Evolutionary conservation across 2,888 invertebrate species (phyloP), one percentile per base, ranked within the genome.

Genomic region (Epistrophe eligans): DNA sequence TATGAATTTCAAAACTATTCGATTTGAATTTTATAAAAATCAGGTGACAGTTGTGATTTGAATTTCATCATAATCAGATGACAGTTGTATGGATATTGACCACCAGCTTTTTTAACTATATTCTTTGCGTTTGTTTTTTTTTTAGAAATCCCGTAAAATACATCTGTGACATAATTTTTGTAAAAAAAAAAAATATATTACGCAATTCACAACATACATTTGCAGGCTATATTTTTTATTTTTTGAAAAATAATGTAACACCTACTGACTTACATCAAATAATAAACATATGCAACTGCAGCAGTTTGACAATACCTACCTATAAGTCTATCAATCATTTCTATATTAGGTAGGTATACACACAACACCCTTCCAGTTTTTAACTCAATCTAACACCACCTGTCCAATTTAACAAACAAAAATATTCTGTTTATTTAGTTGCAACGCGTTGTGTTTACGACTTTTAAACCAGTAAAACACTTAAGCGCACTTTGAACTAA

Each of bases 401-500:
- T 28, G 32, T 45, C 17, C n/a, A 66, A 66, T 15, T 28, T 11
- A 17, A 66, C 32, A 32, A 66, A 48, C 11, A 48, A 48, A 11
- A 7, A 11, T 1, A 19, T 6, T 0, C 6, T 66, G 32, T 32
- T 66, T 66, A 66, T n/a, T 66, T 66, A 48, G 45, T 32, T 48
- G 32, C 66, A 66, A 32, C 48, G 66, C 4, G 48, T 15, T 32
- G 15, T 48, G 17, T 62, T 62, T 62, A 62, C 13, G 40, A 19
- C 13, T 38, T 17, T 62, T 62, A 77, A 66, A 57, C 52, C 52
- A 77, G 83, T 80, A 58, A 89, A 89, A 90, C 90, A 90, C 90
- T 91, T 90, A 88, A 85, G 50, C 90, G 88, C 88, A 89, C 90
- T 89, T 88, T 79, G 84, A 89, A 88, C 52, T 77, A 38, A 28